These are phyloP conservation scores for Acronicta psi DNA, from an alignment of 2,888 invertebrate genomes.

Conservation along the genomic window DNA sequence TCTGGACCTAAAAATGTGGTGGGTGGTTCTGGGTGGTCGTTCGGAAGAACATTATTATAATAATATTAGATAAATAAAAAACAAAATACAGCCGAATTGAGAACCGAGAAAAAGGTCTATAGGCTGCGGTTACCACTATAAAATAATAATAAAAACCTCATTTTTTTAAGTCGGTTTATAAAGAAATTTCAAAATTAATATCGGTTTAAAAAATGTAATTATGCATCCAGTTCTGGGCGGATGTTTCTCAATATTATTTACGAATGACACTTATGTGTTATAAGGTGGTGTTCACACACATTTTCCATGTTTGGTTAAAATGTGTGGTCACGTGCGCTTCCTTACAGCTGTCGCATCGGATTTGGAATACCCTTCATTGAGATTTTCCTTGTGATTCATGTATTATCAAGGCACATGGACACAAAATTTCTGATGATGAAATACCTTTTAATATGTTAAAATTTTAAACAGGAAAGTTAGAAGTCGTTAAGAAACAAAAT, in stretches of 20 bases:
- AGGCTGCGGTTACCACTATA: no score
- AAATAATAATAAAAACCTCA: no score
- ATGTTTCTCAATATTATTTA: conserved; percentile 46
- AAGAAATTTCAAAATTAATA: conserved; percentile 4
- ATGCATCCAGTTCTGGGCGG: conserved; percentile 36
- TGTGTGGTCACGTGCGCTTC: not conserved
- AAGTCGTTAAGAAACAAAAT: no score
- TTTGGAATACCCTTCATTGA: not conserved
- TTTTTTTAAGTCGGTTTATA: not conserved
- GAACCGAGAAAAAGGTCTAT: no score
- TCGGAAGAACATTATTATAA: no score
- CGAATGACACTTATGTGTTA: conserved; percentile 47
- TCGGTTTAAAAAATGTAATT: conserved; percentile 35
- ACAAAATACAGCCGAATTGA: no score
- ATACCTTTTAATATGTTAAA: no score
- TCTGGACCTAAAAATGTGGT: no score
- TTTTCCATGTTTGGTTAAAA: conserved; percentile 10
- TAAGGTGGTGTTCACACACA: conserved; percentile 27
- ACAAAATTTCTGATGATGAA: no score
- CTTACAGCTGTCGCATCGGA: not conserved
- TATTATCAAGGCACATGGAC: not conserved
- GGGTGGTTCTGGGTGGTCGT: no score
- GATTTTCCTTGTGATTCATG: conserved; percentile 1
- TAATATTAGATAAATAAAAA: no score
- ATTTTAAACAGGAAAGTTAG: no score